Evolutionary conservation across 2,797 vertebrate genomes (phyloP), one percentile per base, ranked within the genome.

Genomic region (Eulemur rubriventer): DNA sequence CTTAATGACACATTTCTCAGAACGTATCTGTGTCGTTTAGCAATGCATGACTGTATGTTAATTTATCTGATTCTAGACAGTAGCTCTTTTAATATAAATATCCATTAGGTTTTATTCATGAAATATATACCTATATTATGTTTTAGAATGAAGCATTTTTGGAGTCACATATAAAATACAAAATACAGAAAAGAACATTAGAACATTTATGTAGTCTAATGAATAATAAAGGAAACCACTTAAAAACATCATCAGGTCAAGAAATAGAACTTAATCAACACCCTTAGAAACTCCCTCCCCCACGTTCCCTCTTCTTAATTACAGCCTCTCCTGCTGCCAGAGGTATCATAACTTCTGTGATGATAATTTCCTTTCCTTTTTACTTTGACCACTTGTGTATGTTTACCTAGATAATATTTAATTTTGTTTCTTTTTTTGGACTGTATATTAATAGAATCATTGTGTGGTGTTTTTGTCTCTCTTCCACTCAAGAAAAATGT

Each of bases 361-460:
- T 92, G 18, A 69, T 57, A 43, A 55, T 91, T 87, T 94, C 22
- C 41, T n/a, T n/a, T 82, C 17, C 63, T 88, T 89, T 89, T 73
- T 67, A 57, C 41, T 78, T 84, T 85, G 67, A 50, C 12, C 24
- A 22, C 22, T 85, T 69, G 6, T 67, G 4, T 87, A 24, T 91
- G 43, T 76, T 43, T 35, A n/a, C 22, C 24, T 85, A 59, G 41
- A 67, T 17, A 24, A n/a, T 81, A 26, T 52, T 86, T 84, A 84
- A 30, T 63, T 89, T 75, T 88, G 4, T 84, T 13, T n/a, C 55
- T 26, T 41, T 61, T 89, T 86, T 92, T 52, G 7, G 78, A 72
- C 30, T 80, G 9, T 80, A 10, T 88, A 22, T 76, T 96, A 72
- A 85, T 65, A 59, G 63, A 80, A 57, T 86, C 52, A 69, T 76